Conservation (phyloP, 1,140 invertebrate genomes). For the Marisa cornuarietis region DNA sequence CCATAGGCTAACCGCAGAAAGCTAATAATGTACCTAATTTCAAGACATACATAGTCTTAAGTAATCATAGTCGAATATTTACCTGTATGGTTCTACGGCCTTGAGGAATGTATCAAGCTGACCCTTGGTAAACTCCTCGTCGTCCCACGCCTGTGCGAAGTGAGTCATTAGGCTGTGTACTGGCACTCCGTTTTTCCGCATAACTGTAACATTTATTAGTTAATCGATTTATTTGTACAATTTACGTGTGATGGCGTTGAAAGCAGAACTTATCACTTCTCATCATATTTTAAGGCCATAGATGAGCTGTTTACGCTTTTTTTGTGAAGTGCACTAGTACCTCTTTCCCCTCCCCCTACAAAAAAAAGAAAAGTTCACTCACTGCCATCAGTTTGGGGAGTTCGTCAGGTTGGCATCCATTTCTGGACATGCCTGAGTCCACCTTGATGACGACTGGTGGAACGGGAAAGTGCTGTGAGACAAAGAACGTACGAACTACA, state of each 20-base stretch:
- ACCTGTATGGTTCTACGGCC: conserved; percentile 29
- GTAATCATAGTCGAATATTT: too few species aligned
- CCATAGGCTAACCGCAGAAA: too few species aligned
- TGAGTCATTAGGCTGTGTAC: conserved; percentile 51
- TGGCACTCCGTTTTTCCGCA: conserved; percentile 33
- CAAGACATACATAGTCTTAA: too few species aligned
- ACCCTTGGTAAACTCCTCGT: conserved; percentile 34
- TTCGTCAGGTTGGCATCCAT: conserved; percentile 45
- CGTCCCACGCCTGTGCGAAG: conserved; percentile 45
- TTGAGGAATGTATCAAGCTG: conserved; percentile 42
- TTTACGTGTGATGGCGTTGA: too few species aligned
- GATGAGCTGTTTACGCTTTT: too few species aligned
- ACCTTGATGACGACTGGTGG: conserved; percentile 45
- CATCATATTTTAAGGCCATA: too few species aligned
- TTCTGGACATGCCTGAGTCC: conserved; percentile 52
- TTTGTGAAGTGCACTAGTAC: too few species aligned
- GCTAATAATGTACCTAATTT: too few species aligned
- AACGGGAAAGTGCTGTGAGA: neutral
- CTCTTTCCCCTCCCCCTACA: too few species aligned
- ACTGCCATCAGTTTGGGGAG: conserved; percentile 38
- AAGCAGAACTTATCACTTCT: too few species aligned
- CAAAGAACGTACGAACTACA: neutral
- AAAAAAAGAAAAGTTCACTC: neutral
- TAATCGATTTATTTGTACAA: too few species aligned
- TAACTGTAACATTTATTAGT: conserved; percentile 26